Conservation (phyloP, 2,888 invertebrate genomes). For the Ceriagrion tenellum region DNA sequence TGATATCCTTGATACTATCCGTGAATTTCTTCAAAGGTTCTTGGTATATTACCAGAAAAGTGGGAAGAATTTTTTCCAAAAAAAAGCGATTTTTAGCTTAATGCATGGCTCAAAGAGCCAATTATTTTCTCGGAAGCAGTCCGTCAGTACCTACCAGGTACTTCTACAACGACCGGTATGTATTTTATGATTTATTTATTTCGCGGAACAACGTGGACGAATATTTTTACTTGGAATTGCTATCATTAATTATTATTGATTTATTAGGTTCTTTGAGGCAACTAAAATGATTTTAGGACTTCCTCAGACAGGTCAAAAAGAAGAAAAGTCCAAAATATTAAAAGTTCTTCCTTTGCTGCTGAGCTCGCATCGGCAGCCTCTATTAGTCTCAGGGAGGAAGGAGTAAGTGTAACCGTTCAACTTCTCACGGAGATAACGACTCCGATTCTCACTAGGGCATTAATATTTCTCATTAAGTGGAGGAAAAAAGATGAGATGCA, state of each 20-base stretch:
- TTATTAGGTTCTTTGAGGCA: background rate
- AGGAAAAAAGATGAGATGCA: background rate
- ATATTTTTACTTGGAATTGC: background rate
- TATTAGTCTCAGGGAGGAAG: background rate
- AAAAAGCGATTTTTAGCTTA: background rate
- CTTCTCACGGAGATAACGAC: background rate
- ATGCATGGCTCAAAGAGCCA: background rate
- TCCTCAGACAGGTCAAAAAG: too few relatives aligned
- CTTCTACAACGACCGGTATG: background rate
- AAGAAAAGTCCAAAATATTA: too few relatives aligned
- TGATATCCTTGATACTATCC: background rate
- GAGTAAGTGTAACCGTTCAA: background rate
- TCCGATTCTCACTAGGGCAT: background rate
- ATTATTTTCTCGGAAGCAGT: background rate
- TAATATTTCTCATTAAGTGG: background rate
- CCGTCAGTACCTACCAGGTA: background rate
- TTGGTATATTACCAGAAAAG: background rate
- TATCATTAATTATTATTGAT: background rate
- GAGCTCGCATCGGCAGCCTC: background rate
- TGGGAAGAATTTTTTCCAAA: background rate
- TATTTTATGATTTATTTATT: background rate
- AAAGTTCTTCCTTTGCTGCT: too few relatives aligned
- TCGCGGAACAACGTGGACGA: background rate
- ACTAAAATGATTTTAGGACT: background rate
- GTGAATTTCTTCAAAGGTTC: background rate